A percentile compares a stretch with the other conserved stretches of the same genome.
Evolutionary conservation across 2,797 vertebrate genomes (phyloP).

Genomic region (Sardinella longiceps): DNA sequence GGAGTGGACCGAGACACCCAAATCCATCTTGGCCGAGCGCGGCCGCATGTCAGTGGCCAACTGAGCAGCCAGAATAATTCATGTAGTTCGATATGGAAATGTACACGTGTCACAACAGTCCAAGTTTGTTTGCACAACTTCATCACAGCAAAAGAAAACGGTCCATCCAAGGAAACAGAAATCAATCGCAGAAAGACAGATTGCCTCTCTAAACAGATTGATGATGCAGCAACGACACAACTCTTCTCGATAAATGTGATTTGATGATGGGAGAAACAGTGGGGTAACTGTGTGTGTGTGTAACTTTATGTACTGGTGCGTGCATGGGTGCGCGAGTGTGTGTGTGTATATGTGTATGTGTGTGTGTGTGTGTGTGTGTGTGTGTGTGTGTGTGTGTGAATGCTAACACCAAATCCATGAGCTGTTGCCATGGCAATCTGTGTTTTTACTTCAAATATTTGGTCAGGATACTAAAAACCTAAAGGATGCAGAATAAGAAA

Average conservation of each 20-base stretch:
- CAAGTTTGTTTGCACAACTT: conserved; percentile 38
- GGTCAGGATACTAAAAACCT: background rate
- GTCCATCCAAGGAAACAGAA: background rate
- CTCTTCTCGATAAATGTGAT: background rate
- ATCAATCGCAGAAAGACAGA: conserved; percentile 5
- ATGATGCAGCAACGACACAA: background rate
- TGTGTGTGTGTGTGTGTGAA: background rate
- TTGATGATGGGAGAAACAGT: background rate
- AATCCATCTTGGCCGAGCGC: conserved; percentile 1
- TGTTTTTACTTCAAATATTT: background rate
- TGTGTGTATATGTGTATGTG: background rate
- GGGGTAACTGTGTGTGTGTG: background rate
- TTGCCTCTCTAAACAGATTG: conserved; percentile 1
- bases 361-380: conserved; percentile 33
- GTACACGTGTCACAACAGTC: conserved; percentile 55
- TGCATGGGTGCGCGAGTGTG: background rate
- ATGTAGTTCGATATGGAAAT: conserved; percentile 39
- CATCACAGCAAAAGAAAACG: conserved; percentile 7
- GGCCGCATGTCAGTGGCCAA: background rate
- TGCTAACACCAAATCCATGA: background rate
- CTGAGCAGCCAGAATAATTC: conserved; percentile 8
- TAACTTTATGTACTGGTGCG: background rate
- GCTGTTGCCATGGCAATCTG: background rate
- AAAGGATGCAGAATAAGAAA: background rate
- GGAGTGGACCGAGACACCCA: background rate